Conservation (phyloP, 2,113 vertebrate genomes). For the Chitala chitala region DNA sequence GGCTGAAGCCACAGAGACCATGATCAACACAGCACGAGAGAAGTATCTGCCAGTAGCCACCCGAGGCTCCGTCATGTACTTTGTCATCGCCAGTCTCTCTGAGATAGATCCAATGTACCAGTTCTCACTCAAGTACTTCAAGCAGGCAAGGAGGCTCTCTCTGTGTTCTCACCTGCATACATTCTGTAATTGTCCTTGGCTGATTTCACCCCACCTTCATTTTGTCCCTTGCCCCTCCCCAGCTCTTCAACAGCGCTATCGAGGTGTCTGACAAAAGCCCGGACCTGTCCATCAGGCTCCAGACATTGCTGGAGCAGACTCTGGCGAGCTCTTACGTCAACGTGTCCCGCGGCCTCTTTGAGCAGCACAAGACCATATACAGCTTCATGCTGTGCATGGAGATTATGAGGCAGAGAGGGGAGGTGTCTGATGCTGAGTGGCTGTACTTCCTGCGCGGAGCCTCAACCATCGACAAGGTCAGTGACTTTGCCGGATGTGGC, state of each 20-base stretch:
- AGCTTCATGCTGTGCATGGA: conserved; percentile 73
- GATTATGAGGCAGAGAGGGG: conserved; percentile 58
- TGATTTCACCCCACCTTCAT: not conserved
- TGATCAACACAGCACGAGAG: conserved; percentile 64
- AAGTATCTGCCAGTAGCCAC: conserved; percentile 66
- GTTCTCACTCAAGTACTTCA: conserved; percentile 82
- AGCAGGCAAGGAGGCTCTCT: conserved; percentile 58
- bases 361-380: conserved; percentile 71
- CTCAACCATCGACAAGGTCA: conserved; percentile 64
- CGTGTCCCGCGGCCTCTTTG: conserved; percentile 67
- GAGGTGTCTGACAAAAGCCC: conserved; percentile 56
- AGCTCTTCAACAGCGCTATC: conserved; percentile 71
- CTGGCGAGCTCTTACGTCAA: conserved; percentile 58
- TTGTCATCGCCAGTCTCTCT: conserved; percentile 69
- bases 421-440: conserved; percentile 63
- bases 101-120: conserved; percentile 78
- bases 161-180: not conserved
- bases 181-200: not conserved
- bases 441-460: conserved; percentile 63
- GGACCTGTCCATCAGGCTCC: conserved; percentile 58
- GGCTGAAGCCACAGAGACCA: conserved; percentile 65
- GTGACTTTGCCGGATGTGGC: too few species aligned
- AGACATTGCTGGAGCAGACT: conserved; percentile 58
- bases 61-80: conserved; percentile 68
- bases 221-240: not conserved